Evolutionary conservation across 1,140 invertebrate species (phyloP), one percentile per base, ranked within the genome.

Genomic region (Dreissena polymorpha): DNA sequence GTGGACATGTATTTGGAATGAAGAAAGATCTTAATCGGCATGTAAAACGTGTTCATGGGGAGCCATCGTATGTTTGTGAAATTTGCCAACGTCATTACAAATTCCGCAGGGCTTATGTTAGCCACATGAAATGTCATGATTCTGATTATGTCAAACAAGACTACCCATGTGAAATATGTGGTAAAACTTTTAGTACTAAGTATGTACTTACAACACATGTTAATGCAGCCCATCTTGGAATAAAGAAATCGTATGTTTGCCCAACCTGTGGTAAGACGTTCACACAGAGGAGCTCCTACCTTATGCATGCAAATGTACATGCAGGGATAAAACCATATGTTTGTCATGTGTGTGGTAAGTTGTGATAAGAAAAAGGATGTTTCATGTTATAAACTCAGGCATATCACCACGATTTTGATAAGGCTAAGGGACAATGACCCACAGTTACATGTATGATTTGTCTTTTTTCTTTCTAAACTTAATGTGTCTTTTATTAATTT

Each of bases 181-280:
- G 14, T 6, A 91, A 91, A 81, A 82, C 74, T 12, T 90, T 92
- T 65, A 89, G 88, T 64, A 90, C 90, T 51, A 89, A 90, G 64
- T 89, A 90, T 85, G 88, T 90, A 0, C 75, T 91, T 16, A 84
- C 86, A 13, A 85, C 86, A 70, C 91, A 92, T 81, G 75, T 90
- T 6, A 90, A 90, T 63, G 87, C 88, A 14, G 87, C 90, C 25
- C 91, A 92, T 84, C 75, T 88, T 14, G 89, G 90, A 13, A 86
- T 89, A 65, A 90, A 91, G 69, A 87, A 86, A 76, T 86, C 83
- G 7, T 90, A 86, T 73, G 65, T 92, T 13, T 92, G 91, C 83
- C 88, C 88, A 60, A 88, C 89, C 13, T 92, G 91, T 90, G 91
- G 91, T 10, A 90, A 90, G 85, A 88, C 87, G 70, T 92, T 91